phyloP scores from a whole-genome alignment of 2,888 invertebrate species.

The Patella caerulea region DNA sequence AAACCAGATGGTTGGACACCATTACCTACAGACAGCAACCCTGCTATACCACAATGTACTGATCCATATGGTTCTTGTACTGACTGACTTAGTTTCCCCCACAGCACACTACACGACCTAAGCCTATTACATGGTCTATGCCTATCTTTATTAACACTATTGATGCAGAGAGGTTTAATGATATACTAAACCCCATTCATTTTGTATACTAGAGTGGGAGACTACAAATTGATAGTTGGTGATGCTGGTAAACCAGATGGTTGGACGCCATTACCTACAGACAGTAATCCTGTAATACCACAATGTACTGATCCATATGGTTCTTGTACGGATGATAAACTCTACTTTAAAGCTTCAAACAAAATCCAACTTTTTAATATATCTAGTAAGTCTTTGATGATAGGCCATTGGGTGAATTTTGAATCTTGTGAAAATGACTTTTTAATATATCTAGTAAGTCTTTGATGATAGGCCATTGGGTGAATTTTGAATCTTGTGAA shows the following conservation, averaged over 20 bases:
- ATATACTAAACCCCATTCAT: too few species aligned
- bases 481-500: too few species aligned
- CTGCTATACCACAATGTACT: background rate
- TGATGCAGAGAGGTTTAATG: too few species aligned
- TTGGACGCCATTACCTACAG: slow-evolving; percentile 50
- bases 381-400: background rate
- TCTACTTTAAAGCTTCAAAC: background rate
- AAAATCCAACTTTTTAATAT: background rate
- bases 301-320: background rate
- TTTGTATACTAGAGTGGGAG: slow-evolving; percentile 46
- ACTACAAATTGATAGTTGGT: slow-evolving; percentile 71
- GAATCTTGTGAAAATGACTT: background rate
- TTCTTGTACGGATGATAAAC: too few species aligned
- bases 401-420: too few species aligned
- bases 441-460: background rate
- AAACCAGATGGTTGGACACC: slow-evolving; percentile 60
- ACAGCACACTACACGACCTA: too few species aligned
- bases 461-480: background rate
- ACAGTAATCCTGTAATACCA: background rate
- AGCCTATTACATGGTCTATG: too few species aligned
- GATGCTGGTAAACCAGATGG: slow-evolving; percentile 59
- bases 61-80: background rate
- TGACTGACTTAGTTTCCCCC: too few species aligned
- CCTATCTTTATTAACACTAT: too few species aligned
- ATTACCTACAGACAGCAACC: slow-evolving; percentile 19